phyloP scores from a whole-genome alignment of 2,797 vertebrate genomes.

The Poliocrania exsul region DNA sequence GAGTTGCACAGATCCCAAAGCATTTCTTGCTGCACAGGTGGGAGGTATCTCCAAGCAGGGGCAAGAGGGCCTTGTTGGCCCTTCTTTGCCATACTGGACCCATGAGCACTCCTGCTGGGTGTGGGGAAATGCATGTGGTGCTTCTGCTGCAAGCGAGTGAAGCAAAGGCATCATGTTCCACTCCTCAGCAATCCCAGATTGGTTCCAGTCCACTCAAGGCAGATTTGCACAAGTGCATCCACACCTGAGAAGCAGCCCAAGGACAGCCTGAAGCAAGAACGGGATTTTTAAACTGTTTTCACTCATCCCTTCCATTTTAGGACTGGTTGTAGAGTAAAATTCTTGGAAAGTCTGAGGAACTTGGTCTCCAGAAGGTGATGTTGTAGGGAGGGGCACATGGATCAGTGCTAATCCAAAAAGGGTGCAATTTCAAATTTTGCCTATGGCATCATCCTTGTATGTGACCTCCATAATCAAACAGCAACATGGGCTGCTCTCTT shows the following conservation, averaged over 20 bases:
- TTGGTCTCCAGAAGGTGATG: neutral
- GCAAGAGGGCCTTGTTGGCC: neutral
- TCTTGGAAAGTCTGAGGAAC: neutral
- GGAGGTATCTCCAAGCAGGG: neutral
- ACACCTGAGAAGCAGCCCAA: neutral
- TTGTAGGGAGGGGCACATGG: neutral
- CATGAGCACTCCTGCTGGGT: fast-evolving
- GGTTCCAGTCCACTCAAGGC: neutral
- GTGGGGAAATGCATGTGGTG: neutral
- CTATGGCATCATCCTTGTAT: neutral
- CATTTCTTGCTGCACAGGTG: neutral
- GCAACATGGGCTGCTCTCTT: neutral
- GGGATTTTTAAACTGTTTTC: neutral
- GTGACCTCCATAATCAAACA: neutral
- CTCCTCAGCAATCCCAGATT: neutral
- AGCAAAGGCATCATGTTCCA: neutral
- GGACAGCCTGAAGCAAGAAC: neutral
- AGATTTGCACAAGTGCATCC: neutral
- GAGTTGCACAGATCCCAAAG: neutral
- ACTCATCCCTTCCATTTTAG: neutral
- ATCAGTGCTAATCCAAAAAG: neutral
- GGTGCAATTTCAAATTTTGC: neutral
- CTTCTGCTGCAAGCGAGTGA: neutral
- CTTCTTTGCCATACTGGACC: neutral
- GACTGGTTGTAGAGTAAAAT: neutral